Base-by-base conservation (phyloP, 2,888 invertebrate genomes). In the Drosophila engyochracea region DNA sequence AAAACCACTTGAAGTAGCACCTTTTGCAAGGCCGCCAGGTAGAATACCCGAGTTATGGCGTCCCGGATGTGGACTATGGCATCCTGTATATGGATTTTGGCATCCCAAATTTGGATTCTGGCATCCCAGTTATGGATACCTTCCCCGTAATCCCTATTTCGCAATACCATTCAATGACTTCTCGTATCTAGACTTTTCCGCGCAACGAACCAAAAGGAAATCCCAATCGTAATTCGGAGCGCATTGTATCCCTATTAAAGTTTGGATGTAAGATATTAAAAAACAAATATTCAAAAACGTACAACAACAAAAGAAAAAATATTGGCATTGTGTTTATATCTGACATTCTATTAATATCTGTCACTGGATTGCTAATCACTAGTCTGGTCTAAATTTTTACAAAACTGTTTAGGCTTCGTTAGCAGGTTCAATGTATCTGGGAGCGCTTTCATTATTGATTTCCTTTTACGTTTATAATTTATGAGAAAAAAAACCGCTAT, bases 401-500 rank as follows among this genome's bases (percentile, higher is more conserved):
- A 28, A 51, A 10, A 28, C 19, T 19, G 9, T 5, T 19, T 9
- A 28, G 9, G 10, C 5, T 19, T 19, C 25, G 16, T 19, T 19
- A 2, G 10, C 4, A 25, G 10, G 9, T 28, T 19, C 16, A 10
- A 16, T 31, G 28, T 51, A 28, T 51, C 5, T n/a, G 9, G 25
- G 3, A 31, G 10, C n/a, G 51, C 35, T 60, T 49, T 35, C 51
- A n/a, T 3, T 14, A 4, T 10, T n/a, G 16, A 25, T 51, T 39
- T 22, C 7, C 12, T 3, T 49, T 22, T 22, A 19, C 0, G 6
- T 19, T 58, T 33, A 39, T 14, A 28, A 57, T 51, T 30, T 19
- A 22, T 37, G 19, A 7, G 37, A 57, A 25, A 19, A 19, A 57
- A 37, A 33, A 44, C 79, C 73, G 73, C 61, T 79, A 64, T 25